Conservation (phyloP, 2,797 vertebrate species). For the Sebastolobus alascanus region DNA sequence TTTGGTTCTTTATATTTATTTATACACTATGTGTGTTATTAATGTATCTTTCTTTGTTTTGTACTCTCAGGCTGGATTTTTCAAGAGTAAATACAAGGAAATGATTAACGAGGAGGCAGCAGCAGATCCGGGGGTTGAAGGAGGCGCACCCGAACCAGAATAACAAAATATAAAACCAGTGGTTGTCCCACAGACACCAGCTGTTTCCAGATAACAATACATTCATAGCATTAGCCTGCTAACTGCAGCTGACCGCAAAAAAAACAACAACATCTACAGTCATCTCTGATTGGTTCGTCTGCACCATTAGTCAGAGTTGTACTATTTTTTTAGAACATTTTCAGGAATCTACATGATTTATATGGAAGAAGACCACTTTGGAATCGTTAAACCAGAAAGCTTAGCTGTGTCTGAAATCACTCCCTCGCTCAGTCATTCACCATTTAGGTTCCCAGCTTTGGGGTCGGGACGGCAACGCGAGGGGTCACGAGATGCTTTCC, state of each 20-base stretch:
- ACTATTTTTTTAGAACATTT: not conserved
- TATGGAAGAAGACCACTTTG: not conserved
- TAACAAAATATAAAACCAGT: not conserved
- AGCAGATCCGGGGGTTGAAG: not conserved
- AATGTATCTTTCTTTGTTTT: conserved; percentile 3
- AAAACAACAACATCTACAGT: not conserved
- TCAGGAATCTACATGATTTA: not conserved
- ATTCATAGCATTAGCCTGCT: not conserved
- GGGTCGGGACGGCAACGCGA: not conserved
- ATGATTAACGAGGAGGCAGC: conserved; percentile 75
- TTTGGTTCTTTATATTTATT: not conserved
- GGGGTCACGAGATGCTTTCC: not conserved
- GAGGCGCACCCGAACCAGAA: not conserved
- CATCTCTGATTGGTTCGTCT: not conserved
- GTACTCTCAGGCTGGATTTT: conserved; percentile 87
- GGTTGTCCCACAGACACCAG: not conserved
- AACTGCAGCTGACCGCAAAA: not conserved
- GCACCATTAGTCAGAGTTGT: not conserved
- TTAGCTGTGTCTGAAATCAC: not conserved
- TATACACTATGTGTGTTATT: not conserved
- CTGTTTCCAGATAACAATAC: not conserved
- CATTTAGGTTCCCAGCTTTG: not conserved
- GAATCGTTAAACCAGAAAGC: not conserved
- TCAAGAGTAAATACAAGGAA: conserved; percentile 88
- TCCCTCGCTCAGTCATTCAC: not conserved